Evolutionary conservation across 2,113 vertebrate genomes (phyloP).

Genomic region (Xerus inauris): DNA sequence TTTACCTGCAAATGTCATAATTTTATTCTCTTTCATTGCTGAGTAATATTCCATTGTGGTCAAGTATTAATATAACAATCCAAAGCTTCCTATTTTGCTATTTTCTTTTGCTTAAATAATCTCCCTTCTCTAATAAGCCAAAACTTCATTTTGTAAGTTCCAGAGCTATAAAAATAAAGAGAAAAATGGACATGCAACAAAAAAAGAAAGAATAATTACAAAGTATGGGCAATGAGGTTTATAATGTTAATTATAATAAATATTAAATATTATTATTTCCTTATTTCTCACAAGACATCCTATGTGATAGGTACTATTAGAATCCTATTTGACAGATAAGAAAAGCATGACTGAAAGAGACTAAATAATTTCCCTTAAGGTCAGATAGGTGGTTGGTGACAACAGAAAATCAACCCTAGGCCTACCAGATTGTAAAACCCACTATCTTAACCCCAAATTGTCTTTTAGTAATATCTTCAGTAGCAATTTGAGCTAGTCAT

Average conservation of each 20-base stretch:
- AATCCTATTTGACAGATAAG: background rate
- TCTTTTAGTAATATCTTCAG: background rate
- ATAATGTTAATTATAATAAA: background rate
- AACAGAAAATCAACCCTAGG: background rate
- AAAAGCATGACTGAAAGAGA: background rate
- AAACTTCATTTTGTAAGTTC: conserved; percentile 18
- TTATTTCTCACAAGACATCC: conserved; percentile 52
- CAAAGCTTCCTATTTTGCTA: background rate
- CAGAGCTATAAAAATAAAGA: background rate
- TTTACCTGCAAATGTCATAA: too few relatives aligned
- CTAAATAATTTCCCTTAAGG: background rate
- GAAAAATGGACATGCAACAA: background rate
- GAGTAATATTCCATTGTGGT: too few relatives aligned
- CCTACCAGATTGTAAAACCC: background rate
- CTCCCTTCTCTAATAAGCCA: background rate
- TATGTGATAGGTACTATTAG: background rate
- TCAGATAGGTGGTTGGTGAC: background rate
- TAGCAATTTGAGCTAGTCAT: background rate
- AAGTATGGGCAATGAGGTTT: background rate
- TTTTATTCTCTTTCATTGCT: too few relatives aligned
- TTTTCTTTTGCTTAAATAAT: conserved; percentile 48
- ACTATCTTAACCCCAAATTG: background rate
- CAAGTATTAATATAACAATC: conserved; percentile 47
- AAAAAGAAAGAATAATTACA: conserved; percentile 55
- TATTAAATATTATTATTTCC: conserved; percentile 14